Percentiles rank a stretch among this genome's conserved stretches.
Conservation (phyloP, 92 coral and sea anemone species). For the Umimayanthus chanpuru region DNA sequence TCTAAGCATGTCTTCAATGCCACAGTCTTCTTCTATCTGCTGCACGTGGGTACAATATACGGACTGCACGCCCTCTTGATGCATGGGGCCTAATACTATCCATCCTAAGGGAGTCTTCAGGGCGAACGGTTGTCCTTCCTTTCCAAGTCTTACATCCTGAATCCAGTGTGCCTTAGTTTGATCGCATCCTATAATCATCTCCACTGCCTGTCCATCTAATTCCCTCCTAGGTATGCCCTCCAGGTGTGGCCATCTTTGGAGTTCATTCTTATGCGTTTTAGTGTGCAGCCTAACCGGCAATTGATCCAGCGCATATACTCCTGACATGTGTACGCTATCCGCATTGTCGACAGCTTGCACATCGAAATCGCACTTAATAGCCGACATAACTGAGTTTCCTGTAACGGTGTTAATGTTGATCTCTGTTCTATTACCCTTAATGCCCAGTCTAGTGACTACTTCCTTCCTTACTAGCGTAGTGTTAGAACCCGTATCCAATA, state of each 20-base stretch:
- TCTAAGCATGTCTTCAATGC: too few species aligned
- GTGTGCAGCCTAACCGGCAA: not conserved
- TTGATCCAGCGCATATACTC: too few species aligned
- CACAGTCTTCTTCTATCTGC: not conserved
- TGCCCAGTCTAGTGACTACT: not conserved
- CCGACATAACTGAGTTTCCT: not conserved
- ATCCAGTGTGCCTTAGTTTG: conserved; percentile 1
- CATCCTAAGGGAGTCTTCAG: not conserved
- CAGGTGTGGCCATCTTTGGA: not conserved
- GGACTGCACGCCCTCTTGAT: not conserved
- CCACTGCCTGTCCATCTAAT: not conserved
- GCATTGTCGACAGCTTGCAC: too few species aligned
- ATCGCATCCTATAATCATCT: too few species aligned
- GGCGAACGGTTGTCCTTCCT: not conserved
- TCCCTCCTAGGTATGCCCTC: not conserved
- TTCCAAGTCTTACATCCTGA: not conserved
- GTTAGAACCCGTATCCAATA: too few species aligned
- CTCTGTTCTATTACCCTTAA: too few species aligned
- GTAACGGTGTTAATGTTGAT: not conserved
- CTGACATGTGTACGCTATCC: not conserved
- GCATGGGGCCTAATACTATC: not conserved
- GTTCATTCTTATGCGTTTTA: not conserved
- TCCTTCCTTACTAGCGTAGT: not conserved
- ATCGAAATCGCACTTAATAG: not conserved
- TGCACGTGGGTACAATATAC: not conserved